Base-by-base conservation (phyloP, 2,113 vertebrate genomes). In the Anoura caudifer region DNA sequence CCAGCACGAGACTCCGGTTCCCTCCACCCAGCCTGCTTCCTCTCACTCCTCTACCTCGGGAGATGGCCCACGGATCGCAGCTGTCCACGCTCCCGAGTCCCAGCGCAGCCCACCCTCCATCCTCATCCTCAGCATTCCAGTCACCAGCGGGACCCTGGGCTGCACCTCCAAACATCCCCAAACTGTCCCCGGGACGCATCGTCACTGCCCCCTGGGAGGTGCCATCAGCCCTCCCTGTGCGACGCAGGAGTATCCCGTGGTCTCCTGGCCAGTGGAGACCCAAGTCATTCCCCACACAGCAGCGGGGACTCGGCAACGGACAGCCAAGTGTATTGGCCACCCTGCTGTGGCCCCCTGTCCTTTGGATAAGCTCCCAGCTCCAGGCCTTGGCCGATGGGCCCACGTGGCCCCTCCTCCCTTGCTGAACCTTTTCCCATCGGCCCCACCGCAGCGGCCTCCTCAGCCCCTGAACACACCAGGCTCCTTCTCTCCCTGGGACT, bases 51-150 rank as follows among this genome's bases (percentile, higher is more conserved):
- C 38, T 19, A 5, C 19, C 52, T 24, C 72, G 22, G 52, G 43
- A 63, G 33, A 10, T 0, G 33, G 22, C 1, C n/a, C 36, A 0
- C 0, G 9, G 3, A 4, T 28, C 2, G 38, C 14, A 1, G 4
- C 2, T 43, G 24, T 41, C 22, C 16, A 15, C 63, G 63, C 10
- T n/a, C 50, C 52, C 14, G 14, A 12, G 31, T 47, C 69, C 5
- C 56, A 31, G 43, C 6, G 31, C 0, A 12, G 16, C 19, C 28
- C 5, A 2, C 0, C 47, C 47, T 13, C 2, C 6, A 19, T 87
- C 20, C 72, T 91, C 31, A 52, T 28, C 17, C 28, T 52, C 24
- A 36, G 10, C 7, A 17, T 8, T 47, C 41, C 28, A n/a, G 52
- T 85, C 69, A 47, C 36, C 54, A 31, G 31, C 22, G 4, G 50